Evolutionary conservation across 1,140 invertebrate genomes (phyloP), one percentile per base, ranked within the genome.

Genomic region (Lordiphosa collinella): DNA sequence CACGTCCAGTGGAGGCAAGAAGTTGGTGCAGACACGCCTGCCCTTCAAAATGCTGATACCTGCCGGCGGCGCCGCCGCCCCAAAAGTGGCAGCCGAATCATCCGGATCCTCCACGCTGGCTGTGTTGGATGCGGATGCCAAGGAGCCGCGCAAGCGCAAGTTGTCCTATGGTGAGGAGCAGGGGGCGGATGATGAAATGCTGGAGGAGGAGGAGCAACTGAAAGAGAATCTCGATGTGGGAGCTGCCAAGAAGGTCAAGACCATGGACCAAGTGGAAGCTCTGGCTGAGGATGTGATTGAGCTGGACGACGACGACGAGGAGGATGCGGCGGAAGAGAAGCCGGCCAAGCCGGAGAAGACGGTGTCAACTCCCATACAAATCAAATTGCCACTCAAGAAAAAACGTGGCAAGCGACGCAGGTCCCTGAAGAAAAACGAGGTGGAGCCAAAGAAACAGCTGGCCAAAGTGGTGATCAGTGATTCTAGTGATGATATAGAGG

Each of bases 11-110:
- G 66, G 67, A 44, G 80, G 74, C 46, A 89, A 88, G 34, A 90
- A 89, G 44, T 59, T 90, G 4, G 88, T 89, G 5, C 89, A 90
- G 51, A 89, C 89, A 18, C 78, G 88, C 34, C 60, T 90, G 31
- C 88, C 88, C 1, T 90, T 90, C 12, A 89, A 88, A 54, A 49
- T 88, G 16, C 54, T 88, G 10, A 47, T 78, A 16, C 73, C 29
- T 2, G 36, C n/a, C 2, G 25, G 10, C 0, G 38, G 22, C 22
- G 6, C 22, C 22, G 7, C 5, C 6, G 7, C 22, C 22, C 5
- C 6, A 1, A 25, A 35, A 31, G 10, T 40, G 31, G n/a, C 51
- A 18, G 22, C 35, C 4, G 8, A 35, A 35, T 8, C 38, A 7
- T 6, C 41, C 4, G 38, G 46, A 18, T 13, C 37, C 2, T 4